These are phyloP conservation scores for Pedetes capensis DNA, from an alignment of 2,113 vertebrate genomes.

Conservation along the genomic window DNA sequence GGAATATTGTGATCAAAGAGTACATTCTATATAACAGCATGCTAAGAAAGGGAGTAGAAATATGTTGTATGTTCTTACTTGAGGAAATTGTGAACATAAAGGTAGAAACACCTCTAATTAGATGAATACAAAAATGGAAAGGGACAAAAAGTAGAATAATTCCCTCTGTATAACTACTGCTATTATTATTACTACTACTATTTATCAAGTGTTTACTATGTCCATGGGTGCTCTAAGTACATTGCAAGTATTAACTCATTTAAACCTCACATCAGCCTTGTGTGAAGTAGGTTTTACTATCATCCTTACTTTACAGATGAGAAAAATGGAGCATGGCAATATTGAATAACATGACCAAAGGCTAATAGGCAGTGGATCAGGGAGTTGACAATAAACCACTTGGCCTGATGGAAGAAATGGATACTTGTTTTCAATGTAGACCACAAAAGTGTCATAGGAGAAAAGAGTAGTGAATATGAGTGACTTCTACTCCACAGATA, in stretches of 20 bases:
- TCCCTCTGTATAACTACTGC: not conserved
- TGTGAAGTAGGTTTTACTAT: not conserved
- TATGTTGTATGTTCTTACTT: not conserved
- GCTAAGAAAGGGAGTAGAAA: not conserved
- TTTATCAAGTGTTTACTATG: not conserved
- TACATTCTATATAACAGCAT: constrained; percentile 10
- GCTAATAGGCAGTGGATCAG: not conserved
- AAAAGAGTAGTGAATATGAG: not conserved
- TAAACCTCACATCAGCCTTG: not conserved
- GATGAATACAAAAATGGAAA: constrained; percentile 37
- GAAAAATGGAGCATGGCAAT: not conserved
- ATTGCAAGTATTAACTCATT: constrained; percentile 1
- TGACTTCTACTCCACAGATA: not conserved
- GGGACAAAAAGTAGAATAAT: not conserved
- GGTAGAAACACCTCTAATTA: constrained; percentile 32
- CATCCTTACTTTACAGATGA: not conserved
- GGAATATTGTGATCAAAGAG: not conserved
- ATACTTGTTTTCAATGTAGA: not conserved
- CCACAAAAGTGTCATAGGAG: not conserved
- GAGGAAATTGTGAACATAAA: not conserved
- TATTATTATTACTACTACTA: constrained; percentile 1
- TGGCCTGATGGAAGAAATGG: not conserved
- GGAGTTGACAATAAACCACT: not conserved
- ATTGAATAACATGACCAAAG: not conserved
- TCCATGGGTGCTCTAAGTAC: not conserved